Evolutionary conservation across 2,113 vertebrate genomes (phyloP), one percentile per base, ranked within the genome.

Genomic region (Capra hircus): DNA sequence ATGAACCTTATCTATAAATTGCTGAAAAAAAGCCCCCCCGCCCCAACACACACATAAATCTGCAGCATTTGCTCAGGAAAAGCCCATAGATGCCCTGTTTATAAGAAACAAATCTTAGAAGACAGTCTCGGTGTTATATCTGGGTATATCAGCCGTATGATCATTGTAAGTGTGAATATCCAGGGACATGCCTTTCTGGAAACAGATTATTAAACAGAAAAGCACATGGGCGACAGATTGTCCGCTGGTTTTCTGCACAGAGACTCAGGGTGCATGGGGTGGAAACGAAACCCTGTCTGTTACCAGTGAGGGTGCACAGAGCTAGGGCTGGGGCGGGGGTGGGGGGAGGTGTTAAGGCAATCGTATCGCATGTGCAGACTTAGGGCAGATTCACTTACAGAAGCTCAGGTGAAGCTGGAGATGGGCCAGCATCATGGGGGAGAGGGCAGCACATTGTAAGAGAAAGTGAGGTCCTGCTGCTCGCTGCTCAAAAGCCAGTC

Each of bases 131-230:
- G 5, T 82, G 53, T 96, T 92, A 59, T 53, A 87, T 23, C 21
- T 48, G 12, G 43, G 12, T 71, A 81, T 84, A 94, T 27, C 71
- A 87, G 36, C 94, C 94, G 19, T 30, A 17, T 57, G 89, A 50
- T 88, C 48, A 90, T 97, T 94, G 43, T 50, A 82, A 95, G 90
- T 87, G 12, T 62, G 84, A 53, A 19, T 45, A 12, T 64, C 82
- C n/a, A 94, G 67, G 25, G 52, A 67, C 17, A 17, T 14, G n/a
- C 6, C 84, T 97, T 98, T 95, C 87, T 95, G 55, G 92, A 98
- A 97, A 96, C 64, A 53, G 17, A 55, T 15, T 59, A 60, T 52
- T 77, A 88, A 94, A 55, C 57, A 30, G 21, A 86, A 45, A 93
- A 83, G 12, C 43, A 93, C 30, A 59, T 25, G 45, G 40, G 1